Conservation (phyloP, 30 jellyfish, hydroid and myxozoan genomes). For the Cassiopea andromeda region DNA sequence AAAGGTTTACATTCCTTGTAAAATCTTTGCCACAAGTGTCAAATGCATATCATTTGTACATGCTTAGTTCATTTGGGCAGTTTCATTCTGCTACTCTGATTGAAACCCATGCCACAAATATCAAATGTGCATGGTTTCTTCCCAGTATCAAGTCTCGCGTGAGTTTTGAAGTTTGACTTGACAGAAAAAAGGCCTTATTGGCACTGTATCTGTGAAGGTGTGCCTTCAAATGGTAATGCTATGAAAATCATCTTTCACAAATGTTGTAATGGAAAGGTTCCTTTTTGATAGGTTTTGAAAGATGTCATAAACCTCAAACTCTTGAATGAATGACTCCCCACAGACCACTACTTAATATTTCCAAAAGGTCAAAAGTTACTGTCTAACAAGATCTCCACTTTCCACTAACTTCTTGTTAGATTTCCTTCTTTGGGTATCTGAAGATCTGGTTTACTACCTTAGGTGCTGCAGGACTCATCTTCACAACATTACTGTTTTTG, state of each 20-base stretch:
- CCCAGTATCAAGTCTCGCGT: constrained; percentile 29
- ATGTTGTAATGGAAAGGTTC: constrained; percentile 19
- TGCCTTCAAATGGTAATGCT: constrained; percentile 8
- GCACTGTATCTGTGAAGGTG: constrained; percentile 29
- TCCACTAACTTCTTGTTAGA: background rate
- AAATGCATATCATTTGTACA: background rate
- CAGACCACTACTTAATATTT: background rate
- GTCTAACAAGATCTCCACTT: background rate
- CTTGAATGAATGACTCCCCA: constrained; percentile 1
- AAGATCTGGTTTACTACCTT: background rate
- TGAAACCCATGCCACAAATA: constrained; percentile 41
- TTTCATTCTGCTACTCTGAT: constrained; percentile 16
- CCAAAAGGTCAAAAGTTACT: background rate
- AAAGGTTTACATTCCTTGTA: constrained; percentile 6
- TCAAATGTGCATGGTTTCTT: constrained; percentile 43
- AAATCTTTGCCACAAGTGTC: constrained; percentile 23
- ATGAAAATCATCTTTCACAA: constrained; percentile 32
- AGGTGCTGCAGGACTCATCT: background rate
- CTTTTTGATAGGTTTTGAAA: constrained; percentile 21
- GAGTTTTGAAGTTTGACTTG: constrained; percentile 13
- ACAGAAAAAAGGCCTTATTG: constrained; percentile 6
- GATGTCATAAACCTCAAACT: constrained; percentile 1
- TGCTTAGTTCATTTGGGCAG: background rate
- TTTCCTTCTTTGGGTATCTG: background rate
- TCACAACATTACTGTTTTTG: background rate